Base-by-base conservation (phyloP, 2,113 vertebrate genomes). In the Zosterops borbonicus region DNA sequence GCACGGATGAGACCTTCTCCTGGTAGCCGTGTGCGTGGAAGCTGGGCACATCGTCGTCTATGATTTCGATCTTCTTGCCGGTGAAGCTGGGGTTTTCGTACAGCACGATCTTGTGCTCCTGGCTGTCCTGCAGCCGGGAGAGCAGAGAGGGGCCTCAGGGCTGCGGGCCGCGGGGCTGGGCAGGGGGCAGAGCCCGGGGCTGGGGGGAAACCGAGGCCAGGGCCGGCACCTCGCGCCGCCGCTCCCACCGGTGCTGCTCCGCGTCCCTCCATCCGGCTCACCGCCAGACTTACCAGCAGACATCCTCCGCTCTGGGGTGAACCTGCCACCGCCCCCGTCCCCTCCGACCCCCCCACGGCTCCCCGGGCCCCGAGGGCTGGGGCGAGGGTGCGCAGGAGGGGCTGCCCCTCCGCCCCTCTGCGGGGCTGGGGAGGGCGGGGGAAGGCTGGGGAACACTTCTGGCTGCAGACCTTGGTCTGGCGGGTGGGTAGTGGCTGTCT, bases 31-130 rank as follows among this genome's bases (percentile, higher is more conserved):
- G 99, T 2, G 99, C 98, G 0, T 99, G 99, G 97, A 99, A 99
- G 92, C 99, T 99, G 95, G 99, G 99, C 47, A 99, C 99, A 3
- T 99, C 99, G 0, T 99, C 99, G 3, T 99, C 99, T 33, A 99
- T 98, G 92, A 99, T 98, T 94, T 99, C 99, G 76, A 99, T 99
- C 98, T 99, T 99, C 98, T 99, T 99, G 70, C 99, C 99, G 3
- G 98, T 98, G 91, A 99, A 99, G 98, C 98, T 98, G 93, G 99
- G 98, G 97, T 99, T 99, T 83, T 99, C 99, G 2, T 98, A 99
- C 65, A 99, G 98, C 90, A 98, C 97, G 74, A 99, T 99, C 98
- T 99, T 99, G 97, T 98, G 98, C 83, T 98, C 98, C 81, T 98
- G 98, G 91, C 98, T 98, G 94, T 98, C 98, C 98, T 98, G 82